Evolutionary conservation across 1,140 invertebrate genomes (phyloP).

Genomic region (Ctenoplectra terminalis): DNA sequence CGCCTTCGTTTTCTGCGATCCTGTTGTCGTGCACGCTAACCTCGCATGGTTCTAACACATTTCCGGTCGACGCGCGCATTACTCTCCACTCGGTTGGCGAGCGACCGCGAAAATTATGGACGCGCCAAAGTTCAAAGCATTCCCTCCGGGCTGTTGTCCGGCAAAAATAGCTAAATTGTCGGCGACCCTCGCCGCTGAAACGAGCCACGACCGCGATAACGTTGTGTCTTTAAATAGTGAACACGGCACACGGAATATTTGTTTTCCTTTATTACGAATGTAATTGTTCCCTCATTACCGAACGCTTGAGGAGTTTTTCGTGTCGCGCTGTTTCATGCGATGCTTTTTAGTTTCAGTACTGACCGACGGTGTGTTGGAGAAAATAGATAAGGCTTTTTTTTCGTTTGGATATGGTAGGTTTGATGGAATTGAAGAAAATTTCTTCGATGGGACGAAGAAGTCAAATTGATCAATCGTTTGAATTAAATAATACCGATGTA

Average conservation of each 20-base stretch:
- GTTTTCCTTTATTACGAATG: neutral
- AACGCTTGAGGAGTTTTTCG: too few species aligned
- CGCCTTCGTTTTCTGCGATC: neutral
- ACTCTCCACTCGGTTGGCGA: slow-evolving; percentile 43
- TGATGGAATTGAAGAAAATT: too few species aligned
- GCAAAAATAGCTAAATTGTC: slow-evolving; percentile 75
- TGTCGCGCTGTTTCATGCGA: too few species aligned
- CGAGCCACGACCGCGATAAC: too few species aligned
- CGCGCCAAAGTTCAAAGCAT: slow-evolving; percentile 75
- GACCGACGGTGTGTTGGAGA: too few species aligned
- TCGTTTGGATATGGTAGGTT: too few species aligned
- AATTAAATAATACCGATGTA: too few species aligned
- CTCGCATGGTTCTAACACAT: slow-evolving; percentile 40
- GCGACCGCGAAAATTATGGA: slow-evolving; percentile 73
- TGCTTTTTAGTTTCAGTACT: too few species aligned
- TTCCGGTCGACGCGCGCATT: slow-evolving; percentile 66
- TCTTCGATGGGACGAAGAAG: too few species aligned
- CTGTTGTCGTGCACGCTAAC: neutral
- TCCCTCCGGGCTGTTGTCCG: slow-evolving; percentile 65
- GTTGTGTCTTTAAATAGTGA: slow-evolving; percentile 10
- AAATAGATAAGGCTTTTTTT: too few species aligned
- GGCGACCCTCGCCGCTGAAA: neutral
- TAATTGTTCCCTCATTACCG: neutral
- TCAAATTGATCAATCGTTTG: too few species aligned
- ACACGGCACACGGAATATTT: neutral